A percentile compares a stretch with the other conserved stretches of the same genome.
Conservation (phyloP, 1,140 invertebrate species). For the Telenomus remus region DNA sequence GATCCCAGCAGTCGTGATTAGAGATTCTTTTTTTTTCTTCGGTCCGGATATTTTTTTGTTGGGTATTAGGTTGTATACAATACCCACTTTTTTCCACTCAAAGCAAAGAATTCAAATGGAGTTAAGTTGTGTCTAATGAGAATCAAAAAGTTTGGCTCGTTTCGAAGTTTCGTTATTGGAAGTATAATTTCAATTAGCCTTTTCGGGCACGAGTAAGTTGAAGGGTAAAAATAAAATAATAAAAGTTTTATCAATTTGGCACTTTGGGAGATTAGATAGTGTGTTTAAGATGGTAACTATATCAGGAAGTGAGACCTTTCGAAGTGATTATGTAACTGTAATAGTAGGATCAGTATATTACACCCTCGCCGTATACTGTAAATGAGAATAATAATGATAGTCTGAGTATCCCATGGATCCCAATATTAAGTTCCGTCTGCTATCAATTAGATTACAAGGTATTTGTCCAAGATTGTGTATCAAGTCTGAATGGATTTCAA, state of each 20-base stretch:
- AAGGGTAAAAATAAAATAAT: no score
- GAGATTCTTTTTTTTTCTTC: neutral
- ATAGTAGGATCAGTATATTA: neutral
- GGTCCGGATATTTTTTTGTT: neutral
- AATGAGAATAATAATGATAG: neutral
- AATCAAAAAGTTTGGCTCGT: no score
- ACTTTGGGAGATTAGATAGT: no score
- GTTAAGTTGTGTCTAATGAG: no score
- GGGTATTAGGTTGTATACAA: slow-evolving; percentile 30
- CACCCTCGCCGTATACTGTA: neutral
- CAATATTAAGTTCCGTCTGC: neutral
- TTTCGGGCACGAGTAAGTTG: no score
- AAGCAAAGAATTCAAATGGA: no score
- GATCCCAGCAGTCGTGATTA: no score
- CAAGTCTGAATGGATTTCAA: neutral
- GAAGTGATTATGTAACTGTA: neutral
- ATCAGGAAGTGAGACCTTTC: neutral
- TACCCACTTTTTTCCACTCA: neutral
- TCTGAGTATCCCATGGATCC: neutral
- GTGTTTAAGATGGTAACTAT: no score
- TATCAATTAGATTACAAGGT: slow-evolving; percentile 3
- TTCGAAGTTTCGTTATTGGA: no score
- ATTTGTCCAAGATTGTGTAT: slow-evolving; percentile 1
- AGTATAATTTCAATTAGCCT: no score
- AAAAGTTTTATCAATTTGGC: no score